Evolutionary conservation across 2,113 vertebrate species (phyloP).

Genomic region (Carassius auratus): DNA sequence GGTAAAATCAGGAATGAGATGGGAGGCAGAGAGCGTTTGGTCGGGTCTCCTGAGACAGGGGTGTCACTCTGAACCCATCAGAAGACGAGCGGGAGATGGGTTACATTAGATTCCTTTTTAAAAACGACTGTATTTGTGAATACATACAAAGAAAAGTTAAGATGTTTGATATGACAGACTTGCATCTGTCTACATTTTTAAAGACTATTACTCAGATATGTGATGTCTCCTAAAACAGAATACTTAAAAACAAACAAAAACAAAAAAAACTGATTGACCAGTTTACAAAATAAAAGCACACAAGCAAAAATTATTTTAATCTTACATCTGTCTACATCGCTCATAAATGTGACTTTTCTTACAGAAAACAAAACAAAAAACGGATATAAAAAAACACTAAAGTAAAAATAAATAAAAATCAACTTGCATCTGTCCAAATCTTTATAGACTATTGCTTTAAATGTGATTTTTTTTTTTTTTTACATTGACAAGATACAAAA

Average conservation of each 20-base stretch:
- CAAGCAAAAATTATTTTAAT: too few relatives aligned
- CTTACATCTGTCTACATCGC: too few relatives aligned
- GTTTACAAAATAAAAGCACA: not conserved
- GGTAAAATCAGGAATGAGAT: conserved; percentile 41
- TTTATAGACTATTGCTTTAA: too few relatives aligned
- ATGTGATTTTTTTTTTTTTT: too few relatives aligned
- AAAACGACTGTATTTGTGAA: conserved; percentile 34
- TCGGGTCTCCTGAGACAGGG: conserved; percentile 48
- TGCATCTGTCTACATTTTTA: not conserved
- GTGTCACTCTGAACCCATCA: conserved; percentile 53
- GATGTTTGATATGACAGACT: conserved; percentile 5
- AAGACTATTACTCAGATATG: not conserved
- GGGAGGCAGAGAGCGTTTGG: conserved; percentile 59
- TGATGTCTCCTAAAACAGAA: not conserved
- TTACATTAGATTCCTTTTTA: conserved; percentile 47
- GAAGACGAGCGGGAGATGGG: conserved; percentile 28
- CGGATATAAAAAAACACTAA: too few relatives aligned
- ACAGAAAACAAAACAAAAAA: not conserved
- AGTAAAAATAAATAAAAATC: too few relatives aligned
- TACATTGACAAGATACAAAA: too few relatives aligned
- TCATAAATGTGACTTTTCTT: too few relatives aligned
- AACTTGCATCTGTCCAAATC: too few relatives aligned
- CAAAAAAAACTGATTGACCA: too few relatives aligned
- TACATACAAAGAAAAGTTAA: conserved; percentile 15
- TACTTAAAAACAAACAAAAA: too few relatives aligned